Base-by-base conservation (phyloP, 1,140 invertebrate species). In the Hylaeus anthracinus region DNA sequence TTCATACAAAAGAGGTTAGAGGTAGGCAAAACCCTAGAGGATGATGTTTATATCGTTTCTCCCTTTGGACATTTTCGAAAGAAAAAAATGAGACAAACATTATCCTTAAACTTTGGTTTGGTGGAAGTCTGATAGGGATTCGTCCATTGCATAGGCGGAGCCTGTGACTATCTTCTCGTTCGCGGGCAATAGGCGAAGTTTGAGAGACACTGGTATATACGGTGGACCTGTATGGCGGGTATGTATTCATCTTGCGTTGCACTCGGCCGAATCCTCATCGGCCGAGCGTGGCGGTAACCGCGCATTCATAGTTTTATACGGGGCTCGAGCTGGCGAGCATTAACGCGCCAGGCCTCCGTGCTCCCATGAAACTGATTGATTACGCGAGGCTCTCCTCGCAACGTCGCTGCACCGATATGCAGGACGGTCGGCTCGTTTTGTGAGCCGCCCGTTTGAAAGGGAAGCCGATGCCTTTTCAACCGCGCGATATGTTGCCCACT, bases 301-400 rank as follows among this genome's bases (percentile, higher is more conserved):
- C 45, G 71, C 55, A 70, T 66, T 83, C 79, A 82, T 69, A 84
- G 72, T 88, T 88, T 86, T 75, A 65, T 71, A 67, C 53, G 45
- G 63, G 53, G 48, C 43, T 60, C 14, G 66, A 73, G 66, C 55
- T 10, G 51, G 78, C 72, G 61, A 63, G 51, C 83, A 87, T 84
- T 79, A 88, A 82, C 83, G 61, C 70, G 61, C 63, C 76, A 55
- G 76, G 84, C 88, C 85, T 87, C 83, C 77, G 72, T 73, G 82
- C 89, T 90, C 82, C 84, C 85, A 87, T 88, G 85, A 87, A 90
- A 86, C 88, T 91, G 90, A 91, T 91, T 91, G 89, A 91, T 91
- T 90, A 90, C 86, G 88, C 83, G 78, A 65, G 82, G 86, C 83
- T 84, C 82, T 85, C 89, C 65, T 65, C 73, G 60, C 65, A 82